Percentiles rank a stretch among this genome's conserved stretches.
Conservation (phyloP, 92 coral and sea anemone species). For the Paramuricea clavata region DNA sequence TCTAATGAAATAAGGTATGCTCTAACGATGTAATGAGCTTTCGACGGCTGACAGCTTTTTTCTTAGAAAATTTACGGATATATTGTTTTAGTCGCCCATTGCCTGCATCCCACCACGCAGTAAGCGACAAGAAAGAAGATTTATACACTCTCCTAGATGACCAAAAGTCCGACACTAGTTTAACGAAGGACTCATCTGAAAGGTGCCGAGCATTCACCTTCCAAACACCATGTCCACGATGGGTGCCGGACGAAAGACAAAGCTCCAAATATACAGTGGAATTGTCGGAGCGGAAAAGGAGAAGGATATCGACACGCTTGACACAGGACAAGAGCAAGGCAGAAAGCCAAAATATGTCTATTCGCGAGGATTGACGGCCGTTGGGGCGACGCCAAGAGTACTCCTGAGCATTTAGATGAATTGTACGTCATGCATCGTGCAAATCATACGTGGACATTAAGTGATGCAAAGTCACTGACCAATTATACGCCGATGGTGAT, state of each 20-base stretch:
- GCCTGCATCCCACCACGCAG: constrained; percentile 74
- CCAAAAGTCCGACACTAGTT: constrained; percentile 30
- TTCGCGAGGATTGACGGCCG: constrained; percentile 42
- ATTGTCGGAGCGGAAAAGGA: constrained; percentile 58
- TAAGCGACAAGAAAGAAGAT: not conserved
- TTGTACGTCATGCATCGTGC: constrained; percentile 51
- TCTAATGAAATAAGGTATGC: not conserved
- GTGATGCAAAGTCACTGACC: not conserved
- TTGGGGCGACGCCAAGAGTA: constrained; percentile 48
- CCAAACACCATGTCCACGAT: constrained; percentile 62
- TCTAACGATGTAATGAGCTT: not conserved
- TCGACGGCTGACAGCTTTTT: not conserved
- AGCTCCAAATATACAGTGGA: constrained; percentile 19
- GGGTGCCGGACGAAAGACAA: not conserved
- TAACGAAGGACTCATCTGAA: not conserved
- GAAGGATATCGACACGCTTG: constrained; percentile 15
- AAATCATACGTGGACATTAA: not conserved
- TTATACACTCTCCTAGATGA: not conserved
- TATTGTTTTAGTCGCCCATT: constrained; percentile 36
- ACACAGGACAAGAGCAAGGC: constrained; percentile 1
- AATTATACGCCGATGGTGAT: constrained; percentile 39
- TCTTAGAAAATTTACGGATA: not conserved
- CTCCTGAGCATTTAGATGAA: not conserved
- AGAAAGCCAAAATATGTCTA: constrained; percentile 51
- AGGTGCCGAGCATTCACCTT: constrained; percentile 65